A percentile compares a stretch with the other conserved stretches of the same genome.
Conservation (phyloP, 2,888 invertebrate species). For the Acrocyrtus sp. region DNA sequence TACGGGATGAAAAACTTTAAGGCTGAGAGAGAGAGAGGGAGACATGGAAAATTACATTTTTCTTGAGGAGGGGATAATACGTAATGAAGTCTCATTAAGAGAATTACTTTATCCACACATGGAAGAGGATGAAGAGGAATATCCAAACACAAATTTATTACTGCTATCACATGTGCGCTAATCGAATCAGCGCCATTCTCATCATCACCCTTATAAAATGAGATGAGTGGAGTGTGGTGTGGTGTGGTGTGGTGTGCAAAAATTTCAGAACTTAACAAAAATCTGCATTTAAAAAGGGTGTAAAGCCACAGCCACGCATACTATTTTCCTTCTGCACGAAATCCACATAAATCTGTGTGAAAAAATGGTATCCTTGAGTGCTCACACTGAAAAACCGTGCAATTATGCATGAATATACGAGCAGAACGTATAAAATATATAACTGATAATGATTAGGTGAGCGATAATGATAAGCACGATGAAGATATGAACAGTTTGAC, state of each 20-base stretch:
- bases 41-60: conserved; percentile 39
- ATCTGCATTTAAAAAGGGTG: neutral
- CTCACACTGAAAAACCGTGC: conserved; percentile 21
- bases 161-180: conserved; percentile 10
- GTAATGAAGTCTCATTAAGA: conserved; percentile 53
- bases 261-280: neutral
- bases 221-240: neutral
- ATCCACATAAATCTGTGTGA: conserved; percentile 45
- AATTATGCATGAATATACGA: conserved; percentile 45
- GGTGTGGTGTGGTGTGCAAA: too few relatives aligned
- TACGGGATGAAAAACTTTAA: neutral
- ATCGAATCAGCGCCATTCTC: conserved; percentile 27
- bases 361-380: conserved; percentile 43
- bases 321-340: conserved; percentile 46
- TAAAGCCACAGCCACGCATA: conserved; percentile 31
- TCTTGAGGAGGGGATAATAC: conserved; percentile 8
- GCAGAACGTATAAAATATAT: too few relatives aligned
- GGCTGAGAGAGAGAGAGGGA: conserved; percentile 13
- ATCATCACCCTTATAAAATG: neutral
- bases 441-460: too few relatives aligned
- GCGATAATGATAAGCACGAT: too few relatives aligned
- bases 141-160: neutral
- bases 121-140: conserved; percentile 1
- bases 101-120: conserved; percentile 54
- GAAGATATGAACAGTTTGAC: too few relatives aligned